Base-by-base conservation (phyloP, 1,140 invertebrate genomes). In the Periplaneta americana region DNA sequence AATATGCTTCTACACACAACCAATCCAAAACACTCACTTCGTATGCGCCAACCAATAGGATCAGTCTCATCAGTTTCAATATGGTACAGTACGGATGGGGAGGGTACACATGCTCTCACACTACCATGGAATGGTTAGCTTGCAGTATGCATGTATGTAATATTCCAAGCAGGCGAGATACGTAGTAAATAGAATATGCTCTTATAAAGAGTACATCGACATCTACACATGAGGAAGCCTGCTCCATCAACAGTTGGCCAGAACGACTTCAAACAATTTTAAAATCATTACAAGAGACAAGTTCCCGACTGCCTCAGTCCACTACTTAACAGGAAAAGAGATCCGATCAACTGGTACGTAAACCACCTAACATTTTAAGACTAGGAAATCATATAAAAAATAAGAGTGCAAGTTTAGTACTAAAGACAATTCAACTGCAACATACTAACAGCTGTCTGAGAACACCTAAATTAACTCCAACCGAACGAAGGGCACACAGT, bases 171-270 rank as follows among this genome's bases (percentile, higher is more conserved):
- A 80, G 39, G 66, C 66, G 48, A 80, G 35, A 77, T 36, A 34
- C 35, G 8, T 17, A 22, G 28, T 80, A 28, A 74, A 34, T 74
- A 48, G 37, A 48, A 48, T 33, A 80, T 80, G 48, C 79, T 80
- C 79, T 80, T 80, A 80, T 28, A 80, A 80, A 80, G 79, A 80
- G 79, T 80, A 74, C 79, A 80, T 66, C 18, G n/a, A 80, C 79
- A 80, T 80, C 66, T 66, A 80, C 11, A 80, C 37, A 80, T 28
- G 18, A 76, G 39, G 31, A 80, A 48, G 79, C 79, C 79, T 80
- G 79, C 79, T 36, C 79, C 79, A 80, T 80, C 79, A 80, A 57
- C 13, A 28, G 22, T 6, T 66, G 48, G 48, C 28, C 48, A 66
- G 28, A 66, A 66, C 48, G n/a, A 48, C 39, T 6, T 15, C 39